A percentile compares a stretch with the other conserved stretches of the same genome.
Evolutionary conservation across 2,113 vertebrate species (phyloP).

Genomic region (Aspidoscelis tigris): DNA sequence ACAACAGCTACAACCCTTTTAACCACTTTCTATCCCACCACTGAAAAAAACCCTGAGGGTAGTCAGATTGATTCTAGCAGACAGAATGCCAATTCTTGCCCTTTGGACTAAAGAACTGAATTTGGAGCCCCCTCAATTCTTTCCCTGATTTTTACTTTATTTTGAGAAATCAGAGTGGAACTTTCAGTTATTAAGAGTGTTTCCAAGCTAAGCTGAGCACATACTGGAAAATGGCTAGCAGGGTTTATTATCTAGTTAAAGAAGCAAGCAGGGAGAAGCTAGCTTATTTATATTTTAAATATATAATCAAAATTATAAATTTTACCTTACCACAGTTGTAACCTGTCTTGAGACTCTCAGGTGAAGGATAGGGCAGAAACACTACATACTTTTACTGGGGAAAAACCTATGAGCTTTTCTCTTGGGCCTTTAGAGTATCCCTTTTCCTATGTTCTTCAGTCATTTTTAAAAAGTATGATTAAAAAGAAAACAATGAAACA

Average conservation of each 20-base stretch:
- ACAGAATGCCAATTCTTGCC: not conserved
- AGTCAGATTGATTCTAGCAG: not conserved
- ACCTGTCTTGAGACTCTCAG: too few relatives aligned
- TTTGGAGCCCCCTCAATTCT: not conserved
- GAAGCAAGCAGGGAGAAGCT: too few relatives aligned
- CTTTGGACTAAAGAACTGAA: conserved; percentile 26
- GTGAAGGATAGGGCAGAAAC: too few relatives aligned
- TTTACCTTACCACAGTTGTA: too few relatives aligned
- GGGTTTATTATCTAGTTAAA: not conserved
- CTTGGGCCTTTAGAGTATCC: not conserved
- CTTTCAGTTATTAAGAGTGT: not conserved
- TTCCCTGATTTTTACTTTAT: not conserved
- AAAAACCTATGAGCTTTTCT: too few relatives aligned
- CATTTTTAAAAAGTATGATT: too few relatives aligned
- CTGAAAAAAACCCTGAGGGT: not conserved
- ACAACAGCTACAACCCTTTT: not conserved
- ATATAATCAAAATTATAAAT: too few relatives aligned
- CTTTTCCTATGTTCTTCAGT: not conserved
- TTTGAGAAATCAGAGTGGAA: not conserved
- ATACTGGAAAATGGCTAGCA: not conserved
- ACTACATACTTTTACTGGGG: too few relatives aligned
- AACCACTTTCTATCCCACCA: not conserved
- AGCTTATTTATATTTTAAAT: too few relatives aligned
- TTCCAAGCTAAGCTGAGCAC: not conserved
- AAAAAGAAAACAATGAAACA: too few relatives aligned